Percentiles rank a stretch among this genome's conserved stretches.
phyloP scores from a whole-genome alignment of 2,888 invertebrate genomes.

The Melipona beecheii region DNA sequence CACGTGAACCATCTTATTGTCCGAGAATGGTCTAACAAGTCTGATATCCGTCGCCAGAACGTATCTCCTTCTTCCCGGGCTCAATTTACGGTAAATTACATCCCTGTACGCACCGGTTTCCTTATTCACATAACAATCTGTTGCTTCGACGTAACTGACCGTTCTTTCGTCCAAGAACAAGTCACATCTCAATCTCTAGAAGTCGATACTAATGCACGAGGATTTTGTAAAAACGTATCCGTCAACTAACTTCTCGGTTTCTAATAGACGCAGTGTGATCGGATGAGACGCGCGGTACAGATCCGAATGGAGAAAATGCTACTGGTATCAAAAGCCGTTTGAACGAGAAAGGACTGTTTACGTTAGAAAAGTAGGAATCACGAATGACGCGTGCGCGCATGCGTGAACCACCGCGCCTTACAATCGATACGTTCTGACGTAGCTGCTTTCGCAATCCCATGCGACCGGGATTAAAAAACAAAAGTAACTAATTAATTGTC shows the following conservation, averaged over 20 bases:
- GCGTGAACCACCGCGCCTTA: conserved; percentile 76
- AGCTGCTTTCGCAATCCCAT: conserved; percentile 71
- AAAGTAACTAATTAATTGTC: conserved; percentile 65
- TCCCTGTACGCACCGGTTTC: conserved; percentile 42
- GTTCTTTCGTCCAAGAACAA: conserved; percentile 30
- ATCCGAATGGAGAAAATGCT: conserved; percentile 35
- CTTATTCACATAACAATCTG: conserved; percentile 64
- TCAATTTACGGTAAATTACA: conserved; percentile 18
- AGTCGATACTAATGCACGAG: neutral
- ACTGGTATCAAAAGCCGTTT: conserved; percentile 47
- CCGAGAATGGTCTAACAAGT: conserved; percentile 15
- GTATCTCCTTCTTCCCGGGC: neutral
- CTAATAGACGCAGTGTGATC: neutral
- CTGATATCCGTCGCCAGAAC: conserved; percentile 8
- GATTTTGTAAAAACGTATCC: conserved; percentile 5
- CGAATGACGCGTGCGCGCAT: conserved; percentile 66
- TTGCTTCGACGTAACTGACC: conserved; percentile 60
- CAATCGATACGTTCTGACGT: conserved; percentile 81
- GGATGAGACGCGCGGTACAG: neutral
- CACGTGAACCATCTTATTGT: conserved; percentile 80
- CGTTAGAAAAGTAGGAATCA: conserved; percentile 67
- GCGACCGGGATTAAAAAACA: conserved; percentile 76
- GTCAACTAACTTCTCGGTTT: neutral
- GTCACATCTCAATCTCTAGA: conserved; percentile 30
- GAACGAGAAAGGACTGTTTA: conserved; percentile 75